phyloP scores from a whole-genome alignment of 2,113 vertebrate genomes.

The Pluvialis apricaria region DNA sequence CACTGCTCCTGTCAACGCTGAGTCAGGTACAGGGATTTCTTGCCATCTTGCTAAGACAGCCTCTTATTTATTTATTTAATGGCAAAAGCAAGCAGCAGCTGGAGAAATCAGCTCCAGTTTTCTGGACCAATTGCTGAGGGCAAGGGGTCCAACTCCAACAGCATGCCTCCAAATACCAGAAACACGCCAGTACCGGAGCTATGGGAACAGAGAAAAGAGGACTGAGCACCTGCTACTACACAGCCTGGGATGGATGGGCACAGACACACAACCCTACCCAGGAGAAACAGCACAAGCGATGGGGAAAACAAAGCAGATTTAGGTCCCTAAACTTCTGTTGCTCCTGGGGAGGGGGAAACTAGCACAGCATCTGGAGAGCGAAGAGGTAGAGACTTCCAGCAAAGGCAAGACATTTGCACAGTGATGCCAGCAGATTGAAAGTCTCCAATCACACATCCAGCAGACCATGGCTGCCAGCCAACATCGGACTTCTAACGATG shows the following conservation, averaged over 20 bases:
- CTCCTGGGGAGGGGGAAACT: not conserved
- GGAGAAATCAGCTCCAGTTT: not conserved
- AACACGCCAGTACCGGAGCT: not conserved
- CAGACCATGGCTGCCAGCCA: not conserved
- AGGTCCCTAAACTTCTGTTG: not conserved
- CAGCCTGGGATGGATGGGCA: not conserved
- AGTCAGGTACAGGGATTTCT: not conserved
- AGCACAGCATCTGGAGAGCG: not conserved
- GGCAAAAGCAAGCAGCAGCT: not conserved
- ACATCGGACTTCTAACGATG: not conserved
- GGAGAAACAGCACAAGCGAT: not conserved
- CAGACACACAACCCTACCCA: not conserved
- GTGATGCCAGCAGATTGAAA: not conserved
- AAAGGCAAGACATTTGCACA: fast-evolving
- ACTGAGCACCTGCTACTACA: not conserved
- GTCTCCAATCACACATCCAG: not conserved
- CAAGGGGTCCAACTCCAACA: not conserved
- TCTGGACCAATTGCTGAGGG: not conserved
- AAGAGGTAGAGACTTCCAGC: not conserved
- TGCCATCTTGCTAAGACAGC: not conserved
- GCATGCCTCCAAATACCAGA: not conserved
- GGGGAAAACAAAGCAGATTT: not conserved
- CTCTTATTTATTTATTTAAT: not conserved
- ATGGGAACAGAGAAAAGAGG: fast-evolving
- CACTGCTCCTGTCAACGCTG: fast-evolving